Evolutionary conservation across 1,140 invertebrate genomes (phyloP), one percentile per base, ranked within the genome.

Genomic region (Xylocopa sonorina): DNA sequence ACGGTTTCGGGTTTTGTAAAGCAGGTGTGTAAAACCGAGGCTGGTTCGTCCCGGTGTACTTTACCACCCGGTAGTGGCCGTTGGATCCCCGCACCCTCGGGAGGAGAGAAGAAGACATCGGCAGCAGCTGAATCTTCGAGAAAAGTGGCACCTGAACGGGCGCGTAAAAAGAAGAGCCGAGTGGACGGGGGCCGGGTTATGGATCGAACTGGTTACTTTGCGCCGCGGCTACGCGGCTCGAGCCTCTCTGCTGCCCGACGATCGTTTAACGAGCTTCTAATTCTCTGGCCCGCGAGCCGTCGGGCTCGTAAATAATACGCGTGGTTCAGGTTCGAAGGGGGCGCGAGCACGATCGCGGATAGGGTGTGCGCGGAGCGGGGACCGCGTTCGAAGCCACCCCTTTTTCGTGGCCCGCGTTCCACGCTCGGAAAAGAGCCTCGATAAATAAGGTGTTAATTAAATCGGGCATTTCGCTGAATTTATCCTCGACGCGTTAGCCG

Each of bases 381-480:
- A 29, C 58, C 38, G 18, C 32, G 34, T 62, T 7, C 14, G 29
- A 6, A n/a, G 21, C 16, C 7, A 7, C 6, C 48, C 48, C 18
- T 21, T 9, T 34, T 62, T 38, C 41, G 58, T 38, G 34, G n/a
- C 34, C 32, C n/a, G 29, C 18, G 21, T 46, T 12, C 16, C 10
- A 16, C 9, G 0, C 51, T 27, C n/a, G 51, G 24, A 27, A 29
- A 4, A 80, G 88, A 92, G 86, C 91, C 91, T 91, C 90, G 90
- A 92, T 92, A 92, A 92, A 92, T 92, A 92, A 92, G 90, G 91
- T 90, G 90, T 90, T 92, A 92, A 92, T 92, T 92, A 92, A 92
- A 92, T 89, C n/a, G 86, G 87, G 89, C 89, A 90, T 90, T 92
- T 91, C 89, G 85, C 79, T 90, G 87, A 88, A 91, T 92, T 92